Evolutionary conservation across 2,888 invertebrate species (phyloP), one percentile per base, ranked within the genome.

Genomic region (Stenotaenia linearis): DNA sequence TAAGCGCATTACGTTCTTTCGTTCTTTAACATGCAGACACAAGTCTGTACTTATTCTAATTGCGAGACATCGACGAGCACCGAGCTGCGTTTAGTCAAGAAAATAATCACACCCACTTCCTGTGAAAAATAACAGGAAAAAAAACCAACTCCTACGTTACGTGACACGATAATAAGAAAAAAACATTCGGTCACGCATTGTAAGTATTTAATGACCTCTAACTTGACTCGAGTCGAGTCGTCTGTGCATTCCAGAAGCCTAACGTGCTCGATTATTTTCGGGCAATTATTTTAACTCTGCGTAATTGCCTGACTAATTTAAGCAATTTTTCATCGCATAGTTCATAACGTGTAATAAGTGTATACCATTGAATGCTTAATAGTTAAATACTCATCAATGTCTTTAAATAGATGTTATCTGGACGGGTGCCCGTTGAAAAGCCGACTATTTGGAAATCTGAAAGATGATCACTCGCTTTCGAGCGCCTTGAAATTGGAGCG

Each of bases 371-470:
- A 50, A 50, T 50, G 7, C n/a, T n/a, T n/a, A n/a, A n/a, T 50
- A 50, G 18, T 32, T 32, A 50, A 12, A 9, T 40, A 40, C 40
- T 12, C 9, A 12, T 40, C 21, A 56, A 28, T 28, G 50, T 69
- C 69, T 69, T 69, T 69, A 69, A 69, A 69, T 69, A 69, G 69
- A 69, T 69, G 15, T 7, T 15, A 21, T 56, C 56, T 69, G 69
- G 69, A 69, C 25, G 7, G 69, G 10, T 69, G 69, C 69, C 50
- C 69, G 28, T 69, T 28, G 25, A 69, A 69, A 69, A 69, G 23
- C 69, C 9, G 28, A 69, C 25, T 69, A 69, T 69, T 69, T 69
- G 69, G 69, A 28, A 69, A 69, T 69, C 25, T 69, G 69, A 69
- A 69, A 69, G 69, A 69, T 25, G 69, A 69, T 69, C 69, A 69